Evolutionary conservation across 2,797 vertebrate species (phyloP), one percentile per base, ranked within the genome.

Genomic region (Sparus aurata): DNA sequence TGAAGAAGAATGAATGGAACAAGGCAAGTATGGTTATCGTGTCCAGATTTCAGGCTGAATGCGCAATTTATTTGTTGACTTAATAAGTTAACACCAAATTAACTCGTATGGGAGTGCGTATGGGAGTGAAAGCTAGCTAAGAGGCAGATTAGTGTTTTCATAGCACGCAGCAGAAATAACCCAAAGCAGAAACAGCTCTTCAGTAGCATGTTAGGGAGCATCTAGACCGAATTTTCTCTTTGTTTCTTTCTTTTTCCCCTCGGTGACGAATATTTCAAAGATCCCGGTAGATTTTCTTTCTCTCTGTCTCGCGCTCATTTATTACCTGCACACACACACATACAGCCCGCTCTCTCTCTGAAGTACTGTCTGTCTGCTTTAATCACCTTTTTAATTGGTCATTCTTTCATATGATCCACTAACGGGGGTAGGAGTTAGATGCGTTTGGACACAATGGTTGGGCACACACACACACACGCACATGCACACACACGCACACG

Each of bases 301-400:
- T n/a, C 38, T 12, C 4, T 5, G 4, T 12, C 20, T 54, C 63
- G 65, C 3, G 20, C 30, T 80, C 30, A 60, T 86, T 81, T 82
- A 72, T 76, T 73, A 73, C 67, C 61, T 75, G 16, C 43, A 49
- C 38, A 47, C 16, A 34, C 76, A 59, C 50, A 12, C 25, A 38
- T 4, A 41, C 45, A 47, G 58, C 67, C 22, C 16, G 30, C 38
- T 25, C 22, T n/a, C 41, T 49, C 50, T 22, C 62, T 65, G 45
- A 80, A 75, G 62, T 64, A 30, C 30, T 30, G 30, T 30, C 75
- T 57, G 69, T 87, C 73, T 87, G 71, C 47, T 88, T 75, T 91
- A 89, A 92, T 91, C 81, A 72, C 69, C 62, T 85, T 91, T 88
- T 90, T 88, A 92, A 92, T 89, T 89, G 88, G 72, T 80, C 83